phyloP scores from a whole-genome alignment of 2,797 vertebrate genomes.

The Todus mexicanus region DNA sequence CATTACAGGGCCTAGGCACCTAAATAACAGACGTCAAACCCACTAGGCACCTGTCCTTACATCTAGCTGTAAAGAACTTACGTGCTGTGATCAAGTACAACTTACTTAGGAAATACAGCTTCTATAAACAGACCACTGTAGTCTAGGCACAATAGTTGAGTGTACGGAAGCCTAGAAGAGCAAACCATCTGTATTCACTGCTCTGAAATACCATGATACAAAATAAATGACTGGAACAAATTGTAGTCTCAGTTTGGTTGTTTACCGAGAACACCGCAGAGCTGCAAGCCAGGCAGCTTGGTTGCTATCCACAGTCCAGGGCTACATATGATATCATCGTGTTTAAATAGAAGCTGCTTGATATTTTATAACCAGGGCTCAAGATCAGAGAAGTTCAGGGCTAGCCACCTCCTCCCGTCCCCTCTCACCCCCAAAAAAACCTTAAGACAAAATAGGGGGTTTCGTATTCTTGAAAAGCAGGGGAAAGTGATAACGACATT shows the following conservation, averaged over 20 bases:
- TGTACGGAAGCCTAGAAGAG: constrained; percentile 48
- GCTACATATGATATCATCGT: neutral
- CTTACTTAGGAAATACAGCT: constrained; percentile 51
- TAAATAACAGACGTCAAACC: neutral
- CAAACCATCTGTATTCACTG: constrained; percentile 47
- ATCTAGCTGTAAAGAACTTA: constrained; percentile 56
- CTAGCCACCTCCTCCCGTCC: neutral
- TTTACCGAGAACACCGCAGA: neutral
- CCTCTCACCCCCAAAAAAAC: accelerated
- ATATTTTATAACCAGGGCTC: neutral
- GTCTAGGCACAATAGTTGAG: constrained; percentile 47
- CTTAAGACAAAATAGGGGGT: neutral
- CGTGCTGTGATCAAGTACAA: constrained; percentile 52
- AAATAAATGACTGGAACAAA: constrained; percentile 60
- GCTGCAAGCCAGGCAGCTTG: neutral
- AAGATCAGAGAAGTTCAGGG: neutral
- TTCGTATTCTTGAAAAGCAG: neutral
- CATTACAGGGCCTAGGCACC: neutral
- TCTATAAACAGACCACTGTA: constrained; percentile 41
- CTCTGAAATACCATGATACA: constrained; percentile 39
- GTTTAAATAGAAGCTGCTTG: neutral
- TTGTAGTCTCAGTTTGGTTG: neutral
- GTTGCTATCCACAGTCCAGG: neutral
- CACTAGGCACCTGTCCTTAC: constrained; percentile 46
- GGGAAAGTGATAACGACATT: neutral